Evolutionary conservation across 1,140 invertebrate genomes (phyloP), one percentile per base, ranked within the genome.

Genomic region (Diuraphis noxia): DNA sequence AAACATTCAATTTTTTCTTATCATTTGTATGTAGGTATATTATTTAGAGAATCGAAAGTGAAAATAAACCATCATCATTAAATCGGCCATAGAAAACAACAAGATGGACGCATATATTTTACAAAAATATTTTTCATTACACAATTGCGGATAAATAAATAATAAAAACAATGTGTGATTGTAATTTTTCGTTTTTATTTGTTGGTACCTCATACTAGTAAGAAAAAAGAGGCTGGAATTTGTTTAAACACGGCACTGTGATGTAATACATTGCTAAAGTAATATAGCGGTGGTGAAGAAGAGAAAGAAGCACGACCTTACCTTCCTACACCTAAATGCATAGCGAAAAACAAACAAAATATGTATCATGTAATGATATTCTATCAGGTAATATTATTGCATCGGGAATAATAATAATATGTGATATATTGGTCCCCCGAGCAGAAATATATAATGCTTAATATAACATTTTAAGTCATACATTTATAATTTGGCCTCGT

Each of bases 401-500:
- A 72, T 10, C n/a, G 56, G 19, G 72, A 79, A 79, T 21, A 79
- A 36, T 81, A 23, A 23, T 84, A 17, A 19, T 25, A 34, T n/a
- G 82, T 84, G 30, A 43, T 84, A 17, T 86, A 40, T 86, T 21
- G 82, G 25, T 21, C 36, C n/a, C 82, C 82, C 41, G 13, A 82
- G 81, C 40, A n/a, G 81, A 17, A n/a, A n/a, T 41, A 30, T n/a
- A 41, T 43, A 84, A n/a, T 38, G 0, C 23, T 40, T 21, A 21
- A 81, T 36, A 36, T 36, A 38, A 23, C 38, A 38, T 81, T 25
- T 25, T 81, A 25, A 38, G 21, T 81, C 38, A 81, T 81, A 25
- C 23, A 41, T 84, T n/a, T 84, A n/a, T 84, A 84, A 19, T 84
- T 84, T 84, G 41, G 41, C 41, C 82, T 84, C 40, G 30, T 84